These are phyloP conservation scores for Anseranas semipalmata DNA, from an alignment of 2,113 vertebrate genomes.

Conservation along the genomic window DNA sequence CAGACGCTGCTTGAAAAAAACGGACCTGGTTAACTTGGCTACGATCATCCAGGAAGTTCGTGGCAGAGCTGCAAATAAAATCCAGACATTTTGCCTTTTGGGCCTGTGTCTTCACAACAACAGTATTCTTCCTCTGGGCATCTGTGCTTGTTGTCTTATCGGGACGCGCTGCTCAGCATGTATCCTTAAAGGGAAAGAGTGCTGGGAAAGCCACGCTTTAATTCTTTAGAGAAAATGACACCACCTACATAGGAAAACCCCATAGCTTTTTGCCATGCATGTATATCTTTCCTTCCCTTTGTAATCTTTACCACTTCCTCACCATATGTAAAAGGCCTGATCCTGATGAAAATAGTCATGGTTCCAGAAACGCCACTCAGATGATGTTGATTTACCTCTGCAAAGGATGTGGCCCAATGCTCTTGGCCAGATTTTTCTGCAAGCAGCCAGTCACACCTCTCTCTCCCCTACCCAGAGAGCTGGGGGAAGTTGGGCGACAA, in stretches of 20 bases:
- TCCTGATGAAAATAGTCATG: conserved; percentile 39
- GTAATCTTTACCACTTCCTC: conserved; percentile 64
- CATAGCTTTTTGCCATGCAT: background rate
- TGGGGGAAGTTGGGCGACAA: conserved; percentile 56
- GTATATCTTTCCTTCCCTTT: conserved; percentile 13
- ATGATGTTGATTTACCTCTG: conserved; percentile 50
- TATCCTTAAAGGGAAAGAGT: background rate
- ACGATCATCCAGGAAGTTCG: background rate
- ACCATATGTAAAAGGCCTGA: conserved; percentile 55
- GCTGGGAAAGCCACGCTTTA: background rate
- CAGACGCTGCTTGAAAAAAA: background rate
- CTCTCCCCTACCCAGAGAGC: conserved; percentile 42
- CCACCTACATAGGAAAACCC: conserved; percentile 25
- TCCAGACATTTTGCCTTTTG: conserved; percentile 49
- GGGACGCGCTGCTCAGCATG: background rate
- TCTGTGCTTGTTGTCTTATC: background rate
- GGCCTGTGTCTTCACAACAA: conserved; percentile 3
- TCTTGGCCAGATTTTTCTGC: conserved; percentile 18
- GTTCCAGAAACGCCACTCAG: conserved; percentile 17
- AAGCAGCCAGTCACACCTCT: background rate
- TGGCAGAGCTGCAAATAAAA: conserved; percentile 51
- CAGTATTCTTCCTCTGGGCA: conserved; percentile 9
- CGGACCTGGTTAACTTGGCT: background rate
- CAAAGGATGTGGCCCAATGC: conserved; percentile 31
- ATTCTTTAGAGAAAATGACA: conserved; percentile 25